Percentiles rank a stretch among this genome's conserved stretches.
phyloP scores from a whole-genome alignment of 2,113 vertebrate genomes.

The Carollia perspicillata region DNA sequence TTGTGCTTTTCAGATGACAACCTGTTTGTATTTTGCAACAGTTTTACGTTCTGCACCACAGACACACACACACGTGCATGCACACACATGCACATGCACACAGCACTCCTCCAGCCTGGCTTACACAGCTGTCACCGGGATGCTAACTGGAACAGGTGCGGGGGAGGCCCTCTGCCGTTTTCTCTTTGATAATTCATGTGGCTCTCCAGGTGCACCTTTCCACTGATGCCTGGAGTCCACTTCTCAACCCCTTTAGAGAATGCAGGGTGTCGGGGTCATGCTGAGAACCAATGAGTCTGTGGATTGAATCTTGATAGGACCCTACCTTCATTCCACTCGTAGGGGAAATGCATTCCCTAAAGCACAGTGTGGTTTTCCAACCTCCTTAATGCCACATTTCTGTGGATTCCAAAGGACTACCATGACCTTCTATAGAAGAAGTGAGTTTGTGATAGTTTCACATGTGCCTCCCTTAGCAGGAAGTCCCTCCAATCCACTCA shows the following conservation, averaged over 20 bases:
- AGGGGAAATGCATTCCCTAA: background rate
- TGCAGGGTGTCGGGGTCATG: rapidly evolving
- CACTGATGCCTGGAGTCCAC: background rate
- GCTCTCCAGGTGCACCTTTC: background rate
- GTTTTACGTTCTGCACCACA: conserved; percentile 34
- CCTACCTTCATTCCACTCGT: rapidly evolving
- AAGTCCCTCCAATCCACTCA: rapidly evolving
- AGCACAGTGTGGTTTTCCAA: background rate
- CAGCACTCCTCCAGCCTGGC: rapidly evolving
- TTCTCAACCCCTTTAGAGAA: background rate
- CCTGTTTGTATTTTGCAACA: conserved; percentile 76
- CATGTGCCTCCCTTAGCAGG: rapidly evolving
- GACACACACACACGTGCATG: rapidly evolving
- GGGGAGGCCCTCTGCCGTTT: background rate
- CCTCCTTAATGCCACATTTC: background rate
- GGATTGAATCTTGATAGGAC: no score
- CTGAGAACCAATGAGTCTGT: rapidly evolving
- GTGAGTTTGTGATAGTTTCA: background rate
- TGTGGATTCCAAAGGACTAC: no score
- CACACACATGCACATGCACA: no score
- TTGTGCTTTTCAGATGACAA: conserved; percentile 66
- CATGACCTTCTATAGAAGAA: rapidly evolving
- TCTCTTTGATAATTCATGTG: background rate
- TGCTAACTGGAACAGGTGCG: background rate
- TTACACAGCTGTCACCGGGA: background rate